phyloP scores from a whole-genome alignment of 2,797 vertebrate species.

The Delichon dasypus region DNA sequence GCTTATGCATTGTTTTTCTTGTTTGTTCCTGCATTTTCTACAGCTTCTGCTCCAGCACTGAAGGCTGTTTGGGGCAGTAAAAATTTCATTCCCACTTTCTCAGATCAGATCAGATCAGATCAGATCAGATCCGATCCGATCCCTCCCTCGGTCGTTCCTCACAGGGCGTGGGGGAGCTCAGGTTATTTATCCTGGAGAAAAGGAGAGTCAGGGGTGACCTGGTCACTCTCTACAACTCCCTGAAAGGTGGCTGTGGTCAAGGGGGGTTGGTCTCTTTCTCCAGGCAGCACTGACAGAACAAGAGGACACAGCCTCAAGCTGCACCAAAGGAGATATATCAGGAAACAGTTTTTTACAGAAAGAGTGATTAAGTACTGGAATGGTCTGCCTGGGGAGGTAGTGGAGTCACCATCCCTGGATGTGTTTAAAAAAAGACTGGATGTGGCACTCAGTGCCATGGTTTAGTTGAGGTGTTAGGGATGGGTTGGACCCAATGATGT shows the following conservation, averaged over 20 bases:
- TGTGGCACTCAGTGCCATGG: background rate
- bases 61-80: background rate
- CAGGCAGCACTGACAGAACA: background rate
- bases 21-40: background rate
- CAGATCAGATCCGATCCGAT: background rate
- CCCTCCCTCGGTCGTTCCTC: background rate
- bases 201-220: background rate
- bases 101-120: background rate
- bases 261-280: background rate
- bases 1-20: no score
- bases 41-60: background rate
- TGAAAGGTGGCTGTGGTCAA: background rate
- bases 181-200: fast-evolving
- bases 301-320: background rate
- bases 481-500: background rate
- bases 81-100: background rate
- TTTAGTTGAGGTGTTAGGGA: fast-evolving
- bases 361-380: background rate
- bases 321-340: fast-evolving
- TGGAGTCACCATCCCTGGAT: background rate
- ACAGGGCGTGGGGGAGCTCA: background rate
- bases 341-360: background rate
- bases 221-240: fast-evolving
- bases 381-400: fast-evolving
- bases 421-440: background rate